Evolutionary conservation across 2,797 vertebrate genomes (phyloP).

Genomic region (Takifugu rubripes): DNA sequence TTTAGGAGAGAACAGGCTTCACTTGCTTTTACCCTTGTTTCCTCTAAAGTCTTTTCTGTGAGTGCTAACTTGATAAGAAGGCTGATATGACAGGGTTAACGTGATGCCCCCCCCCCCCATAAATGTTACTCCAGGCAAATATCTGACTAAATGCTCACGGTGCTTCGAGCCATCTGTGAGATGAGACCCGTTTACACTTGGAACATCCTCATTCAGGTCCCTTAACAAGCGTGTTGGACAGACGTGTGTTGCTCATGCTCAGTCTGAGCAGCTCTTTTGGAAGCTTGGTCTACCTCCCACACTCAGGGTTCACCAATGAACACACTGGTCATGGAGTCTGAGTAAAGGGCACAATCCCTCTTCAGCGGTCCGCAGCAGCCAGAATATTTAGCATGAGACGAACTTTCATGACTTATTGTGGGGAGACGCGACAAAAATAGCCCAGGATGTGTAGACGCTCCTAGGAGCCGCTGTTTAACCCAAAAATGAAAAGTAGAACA

Average conservation of each 20-base stretch:
- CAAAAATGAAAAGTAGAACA: constrained; percentile 30
- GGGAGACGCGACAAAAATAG: constrained; percentile 59
- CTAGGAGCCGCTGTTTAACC: constrained; percentile 53
- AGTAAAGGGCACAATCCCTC: constrained; percentile 13
- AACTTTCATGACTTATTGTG: constrained; percentile 46
- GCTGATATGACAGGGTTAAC: constrained; percentile 54
- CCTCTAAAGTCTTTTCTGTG: constrained; percentile 22
- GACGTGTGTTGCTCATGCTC: constrained; percentile 60
- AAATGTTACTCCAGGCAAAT: constrained; percentile 39
- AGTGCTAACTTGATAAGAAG: constrained; percentile 39
- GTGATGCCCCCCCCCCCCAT: constrained; percentile 32
- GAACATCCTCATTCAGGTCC: constrained; percentile 76
- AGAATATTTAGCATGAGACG: constrained; percentile 52
- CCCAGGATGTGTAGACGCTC: constrained; percentile 78
- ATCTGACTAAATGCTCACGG: constrained; percentile 44
- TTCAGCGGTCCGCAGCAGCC: constrained; percentile 45
- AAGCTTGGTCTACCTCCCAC: constrained; percentile 50
- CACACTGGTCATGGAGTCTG: constrained; percentile 34
- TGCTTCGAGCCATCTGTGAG: constrained; percentile 53
- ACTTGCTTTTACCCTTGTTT: constrained; percentile 15
- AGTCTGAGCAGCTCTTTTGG: constrained; percentile 78
- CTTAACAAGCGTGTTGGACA: constrained; percentile 77
- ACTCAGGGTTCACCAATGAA: constrained; percentile 20
- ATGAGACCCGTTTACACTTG: constrained; percentile 58
- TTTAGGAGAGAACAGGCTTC: constrained; percentile 8